Conservation (phyloP, 1,140 invertebrate species). For the Lepidurus couesii region DNA sequence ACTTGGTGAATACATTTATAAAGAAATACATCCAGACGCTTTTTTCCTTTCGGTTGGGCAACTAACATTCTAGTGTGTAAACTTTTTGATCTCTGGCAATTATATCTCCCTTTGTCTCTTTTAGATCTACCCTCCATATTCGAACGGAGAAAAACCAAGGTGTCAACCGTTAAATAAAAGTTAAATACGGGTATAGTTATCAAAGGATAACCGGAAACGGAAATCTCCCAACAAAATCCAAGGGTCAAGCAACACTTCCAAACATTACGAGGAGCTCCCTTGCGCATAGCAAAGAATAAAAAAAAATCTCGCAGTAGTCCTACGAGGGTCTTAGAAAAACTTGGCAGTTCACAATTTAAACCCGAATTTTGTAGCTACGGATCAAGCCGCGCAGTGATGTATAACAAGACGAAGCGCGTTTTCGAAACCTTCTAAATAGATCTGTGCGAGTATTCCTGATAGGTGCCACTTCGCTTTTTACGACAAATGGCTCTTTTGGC, state of each 20-base stretch:
- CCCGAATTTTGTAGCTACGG: too few relatives aligned
- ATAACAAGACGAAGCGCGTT: background rate
- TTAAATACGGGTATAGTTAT: background rate
- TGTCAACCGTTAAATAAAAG: background rate
- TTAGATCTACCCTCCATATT: background rate
- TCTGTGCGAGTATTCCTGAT: conserved; percentile 10
- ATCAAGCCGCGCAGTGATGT: background rate
- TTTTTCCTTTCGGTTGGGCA: background rate
- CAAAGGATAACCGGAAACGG: background rate
- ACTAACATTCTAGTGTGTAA: background rate
- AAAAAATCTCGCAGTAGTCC: too few relatives aligned
- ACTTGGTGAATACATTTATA: background rate
- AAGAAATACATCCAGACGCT: background rate
- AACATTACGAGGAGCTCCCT: too few relatives aligned
- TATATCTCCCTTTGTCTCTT: background rate
- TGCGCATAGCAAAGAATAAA: too few relatives aligned
- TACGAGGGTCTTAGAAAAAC: too few relatives aligned
- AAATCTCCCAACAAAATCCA: background rate
- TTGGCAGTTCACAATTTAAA: too few relatives aligned
- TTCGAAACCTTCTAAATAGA: background rate
- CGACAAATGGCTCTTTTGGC: background rate
- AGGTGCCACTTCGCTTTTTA: background rate
- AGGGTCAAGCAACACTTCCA: background rate
- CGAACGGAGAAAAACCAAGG: background rate
- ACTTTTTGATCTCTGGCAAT: background rate